Conservation (phyloP, 2,888 invertebrate genomes). For the Cheilosia urbana region DNA sequence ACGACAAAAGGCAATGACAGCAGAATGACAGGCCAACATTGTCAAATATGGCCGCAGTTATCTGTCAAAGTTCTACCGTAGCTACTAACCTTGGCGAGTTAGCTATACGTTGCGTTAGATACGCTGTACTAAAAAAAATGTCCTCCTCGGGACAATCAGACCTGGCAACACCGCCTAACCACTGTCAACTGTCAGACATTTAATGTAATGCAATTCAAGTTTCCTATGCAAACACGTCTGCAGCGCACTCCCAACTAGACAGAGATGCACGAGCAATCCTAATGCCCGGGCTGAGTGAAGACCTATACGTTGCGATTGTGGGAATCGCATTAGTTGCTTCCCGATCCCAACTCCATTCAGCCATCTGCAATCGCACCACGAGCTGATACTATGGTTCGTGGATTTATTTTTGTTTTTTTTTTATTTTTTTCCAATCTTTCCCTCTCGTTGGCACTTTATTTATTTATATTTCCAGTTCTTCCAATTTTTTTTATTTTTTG, state of each 20-base stretch:
- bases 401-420: constrained; percentile 1
- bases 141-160: background rate
- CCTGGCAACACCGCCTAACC: constrained; percentile 29
- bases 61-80: background rate
- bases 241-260: constrained; percentile 11
- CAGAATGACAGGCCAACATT: no score
- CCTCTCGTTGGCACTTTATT: constrained; percentile 69
- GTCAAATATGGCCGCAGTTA: no score
- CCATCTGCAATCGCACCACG: constrained; percentile 51
- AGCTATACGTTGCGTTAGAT: no score
- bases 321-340: constrained; percentile 66
- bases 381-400: constrained; percentile 51
- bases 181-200: constrained; percentile 39
- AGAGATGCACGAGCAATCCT: constrained; percentile 52
- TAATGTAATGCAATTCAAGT: constrained; percentile 57
- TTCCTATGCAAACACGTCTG: constrained; percentile 1
- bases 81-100: no score
- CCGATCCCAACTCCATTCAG: constrained; percentile 28
- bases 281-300: constrained; percentile 14
- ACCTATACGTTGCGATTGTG: constrained; percentile 36
- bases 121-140: no score
- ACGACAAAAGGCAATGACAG: no score
- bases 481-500: background rate
- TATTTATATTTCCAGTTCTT: constrained; percentile 61
- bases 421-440: constrained; percentile 49